Base-by-base conservation (phyloP, 2,888 invertebrate genomes). In the Leptopilina myrica region DNA sequence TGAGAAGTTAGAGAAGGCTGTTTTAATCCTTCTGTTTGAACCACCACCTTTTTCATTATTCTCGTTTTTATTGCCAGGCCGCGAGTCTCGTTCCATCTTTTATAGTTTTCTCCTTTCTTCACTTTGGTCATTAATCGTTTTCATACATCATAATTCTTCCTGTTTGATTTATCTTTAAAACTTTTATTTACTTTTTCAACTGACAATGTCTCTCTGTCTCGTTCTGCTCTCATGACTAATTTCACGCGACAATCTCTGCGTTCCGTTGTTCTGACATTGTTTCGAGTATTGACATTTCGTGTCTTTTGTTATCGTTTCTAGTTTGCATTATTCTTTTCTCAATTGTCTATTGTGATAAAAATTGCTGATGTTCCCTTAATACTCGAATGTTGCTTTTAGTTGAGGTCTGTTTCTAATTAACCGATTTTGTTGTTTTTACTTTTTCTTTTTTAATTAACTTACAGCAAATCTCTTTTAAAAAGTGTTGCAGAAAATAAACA, bases 1-100 rank as follows among this genome's bases (percentile, higher is more conserved):
- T 73, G 73, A 73, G 73, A 59, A 73, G 73, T 73, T 73, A 73
- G 73, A 73, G 56, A 73, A 73, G 56, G 56, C 12, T 46, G 67
- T 59, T 73, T 56, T 56, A 73, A 73, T 73, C n/a, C 73, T 56
- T 73, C 73, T 73, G 73, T 59, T 73, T 73, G 33, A 8, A 73
- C 33, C 64, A 64, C n/a, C 64, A 64, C 33, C 69, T 56, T 14
- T 33, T 56, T 73, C 26, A 33, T 73, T 26, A 73, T 73, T 73
- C 53, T 73, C 40, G 15, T 73, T 73, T 73, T 73, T 73, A 73
- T 73, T 73, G 15, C 73, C 40, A 56, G n/a, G 8, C 33, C 56
- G 33, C 56, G 33, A 56, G 40, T 9, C 20, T 73, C 15, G 33
- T n/a, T 56, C 40, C n/a, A 14, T 49, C 69, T 73, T 73, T 73